Evolutionary conservation across 1,140 invertebrate genomes (phyloP).

Genomic region (Drosophila quadrilineata): DNA sequence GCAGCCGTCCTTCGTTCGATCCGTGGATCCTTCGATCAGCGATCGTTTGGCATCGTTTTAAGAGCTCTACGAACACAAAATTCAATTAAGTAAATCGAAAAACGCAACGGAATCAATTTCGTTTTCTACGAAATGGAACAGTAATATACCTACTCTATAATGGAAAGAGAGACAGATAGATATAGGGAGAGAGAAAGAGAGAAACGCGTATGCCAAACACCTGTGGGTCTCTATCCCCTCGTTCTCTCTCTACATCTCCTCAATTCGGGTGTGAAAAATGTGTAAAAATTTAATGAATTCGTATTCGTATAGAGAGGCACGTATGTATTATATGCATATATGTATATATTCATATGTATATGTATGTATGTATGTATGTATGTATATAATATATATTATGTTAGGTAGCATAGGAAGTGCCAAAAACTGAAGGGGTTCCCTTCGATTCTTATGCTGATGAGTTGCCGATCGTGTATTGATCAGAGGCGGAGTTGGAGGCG

Average conservation of each 20-base stretch:
- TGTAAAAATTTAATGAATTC: conserved; percentile 28
- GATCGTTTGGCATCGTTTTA: conserved; percentile 3
- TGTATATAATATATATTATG: no score
- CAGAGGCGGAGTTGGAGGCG: no score
- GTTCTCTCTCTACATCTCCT: no score
- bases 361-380: no score
- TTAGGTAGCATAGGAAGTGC: conserved; percentile 1
- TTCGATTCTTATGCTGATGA: conserved; percentile 64
- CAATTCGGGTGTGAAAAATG: conserved; percentile 60
- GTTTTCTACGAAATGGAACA: conserved; percentile 61
- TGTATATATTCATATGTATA: no score
- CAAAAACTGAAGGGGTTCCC: conserved; percentile 50
- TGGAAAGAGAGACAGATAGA: neutral
- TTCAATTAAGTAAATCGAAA: conserved; percentile 73
- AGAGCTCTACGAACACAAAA: conserved; percentile 34
- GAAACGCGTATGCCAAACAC: conserved; percentile 27
- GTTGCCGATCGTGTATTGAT: conserved; percentile 20
- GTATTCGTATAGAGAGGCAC: conserved; percentile 16
- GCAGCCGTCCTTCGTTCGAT: conserved; percentile 30
- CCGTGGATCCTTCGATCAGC: neutral
- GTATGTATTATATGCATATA: no score
- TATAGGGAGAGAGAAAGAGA: neutral
- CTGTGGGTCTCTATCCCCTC: conserved; percentile 23
- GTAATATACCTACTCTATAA: conserved; percentile 24
- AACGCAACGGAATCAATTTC: conserved; percentile 49